Conservation (phyloP, 2,113 vertebrate species). For the Castor canadensis region DNA sequence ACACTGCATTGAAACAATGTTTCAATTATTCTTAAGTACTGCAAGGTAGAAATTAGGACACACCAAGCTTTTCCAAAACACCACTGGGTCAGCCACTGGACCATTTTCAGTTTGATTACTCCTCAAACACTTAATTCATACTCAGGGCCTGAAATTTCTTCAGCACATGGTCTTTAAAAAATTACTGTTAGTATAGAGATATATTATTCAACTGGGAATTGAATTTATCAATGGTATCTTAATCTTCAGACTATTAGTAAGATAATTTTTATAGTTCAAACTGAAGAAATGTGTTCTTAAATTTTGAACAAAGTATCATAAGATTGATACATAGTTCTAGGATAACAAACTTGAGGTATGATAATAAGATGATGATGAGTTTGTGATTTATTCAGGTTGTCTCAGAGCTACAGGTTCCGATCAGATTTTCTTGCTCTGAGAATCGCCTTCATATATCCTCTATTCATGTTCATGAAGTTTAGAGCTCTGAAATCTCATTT, state of each 20-base stretch:
- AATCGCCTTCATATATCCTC: neutral
- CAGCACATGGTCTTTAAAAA: neutral
- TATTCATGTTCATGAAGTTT: neutral
- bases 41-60: neutral
- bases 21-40: neutral
- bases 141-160: neutral
- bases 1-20: neutral
- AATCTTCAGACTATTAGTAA: neutral
- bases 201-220: neutral
- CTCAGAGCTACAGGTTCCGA: neutral
- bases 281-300: neutral
- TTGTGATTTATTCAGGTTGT: neutral
- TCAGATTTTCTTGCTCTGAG: neutral
- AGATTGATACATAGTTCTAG: neutral
- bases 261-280: neutral
- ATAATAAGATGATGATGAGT: neutral
- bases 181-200: neutral
- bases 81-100: accelerated
- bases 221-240: neutral
- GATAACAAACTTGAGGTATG: neutral
- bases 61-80: neutral
- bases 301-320: neutral
- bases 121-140: neutral
- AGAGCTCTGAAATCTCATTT: neutral
- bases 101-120: neutral